A percentile compares a stretch with the other conserved stretches of the same genome.
Evolutionary conservation across 2,113 vertebrate genomes (phyloP).

Genomic region (Dryoscopus gambensis): DNA sequence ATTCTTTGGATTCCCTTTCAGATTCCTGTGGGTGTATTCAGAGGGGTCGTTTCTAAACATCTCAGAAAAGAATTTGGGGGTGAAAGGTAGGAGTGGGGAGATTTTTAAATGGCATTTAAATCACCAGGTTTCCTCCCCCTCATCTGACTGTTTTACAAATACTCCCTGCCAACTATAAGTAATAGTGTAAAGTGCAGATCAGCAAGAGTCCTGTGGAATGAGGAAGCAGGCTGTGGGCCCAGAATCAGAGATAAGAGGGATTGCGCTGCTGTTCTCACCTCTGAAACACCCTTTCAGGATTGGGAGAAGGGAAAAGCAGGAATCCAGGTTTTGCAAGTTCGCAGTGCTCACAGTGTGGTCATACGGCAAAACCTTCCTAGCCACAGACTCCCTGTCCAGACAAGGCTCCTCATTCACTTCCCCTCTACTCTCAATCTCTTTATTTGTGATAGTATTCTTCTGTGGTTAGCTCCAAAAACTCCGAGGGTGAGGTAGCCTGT

Average conservation of each 20-base stretch:
- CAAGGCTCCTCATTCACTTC: background rate
- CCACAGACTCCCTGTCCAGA: conserved; percentile 11
- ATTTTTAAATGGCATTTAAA: conserved; percentile 37
- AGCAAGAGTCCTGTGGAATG: conserved; percentile 53
- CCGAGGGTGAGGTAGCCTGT: background rate
- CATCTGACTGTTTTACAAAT: conserved; percentile 5
- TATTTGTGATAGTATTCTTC: background rate
- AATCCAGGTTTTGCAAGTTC: conserved; percentile 51
- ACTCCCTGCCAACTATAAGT: conserved; percentile 8
- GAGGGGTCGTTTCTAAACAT: background rate
- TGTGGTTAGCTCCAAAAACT: background rate
- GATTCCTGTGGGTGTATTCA: background rate
- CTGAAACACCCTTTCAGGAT: conserved; percentile 28
- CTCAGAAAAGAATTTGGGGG: background rate
- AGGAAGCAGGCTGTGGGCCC: conserved; percentile 58
- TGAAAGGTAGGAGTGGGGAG: background rate
- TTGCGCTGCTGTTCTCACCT: conserved; percentile 44
- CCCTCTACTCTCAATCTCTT: background rate
- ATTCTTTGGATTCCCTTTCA: conserved; percentile 1
- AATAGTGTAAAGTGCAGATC: conserved; percentile 58
- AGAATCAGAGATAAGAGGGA: conserved; percentile 55
- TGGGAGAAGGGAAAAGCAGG: conserved; percentile 37
- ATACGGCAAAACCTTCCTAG: conserved; percentile 1
- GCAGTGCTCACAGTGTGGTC: background rate
- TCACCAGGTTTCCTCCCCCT: background rate